Base-by-base conservation (phyloP, 2,888 invertebrate species). In the Apodemia mormo region DNA sequence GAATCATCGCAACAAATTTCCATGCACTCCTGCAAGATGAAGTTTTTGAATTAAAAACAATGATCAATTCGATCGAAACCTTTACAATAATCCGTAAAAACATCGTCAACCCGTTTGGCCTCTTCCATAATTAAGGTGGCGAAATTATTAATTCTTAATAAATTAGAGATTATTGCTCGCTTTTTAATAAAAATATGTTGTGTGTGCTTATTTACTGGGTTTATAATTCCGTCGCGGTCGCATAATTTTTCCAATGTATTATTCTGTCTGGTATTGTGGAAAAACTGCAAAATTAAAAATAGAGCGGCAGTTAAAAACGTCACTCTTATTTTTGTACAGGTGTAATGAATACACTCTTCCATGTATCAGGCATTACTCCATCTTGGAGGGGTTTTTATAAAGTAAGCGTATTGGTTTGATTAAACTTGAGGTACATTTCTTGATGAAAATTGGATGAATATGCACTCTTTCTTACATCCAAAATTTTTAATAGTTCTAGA, bases 1-100 rank as follows among this genome's bases (percentile, higher is more conserved):
- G 30, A 72, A 69, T 71, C 72, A 74, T 9, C 69, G 65, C 7
- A 58, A 69, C 3, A 72, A 56, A n/a, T 72, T 70, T 5, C 70
- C 71, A 45, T 65, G 65, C 12, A 71, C 65, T 9, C 69, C 70
- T 6, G 67, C 64, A 14, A 40, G 64, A 1, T 29, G 65, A 9
- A 72, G 68, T 61, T 70, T 74, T 9, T 65, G 10, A 8, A 72
- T 30, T 0, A 76, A 64, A 6, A 74, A 0, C 54, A 9, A 58
- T 76, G 75, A 33, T 75, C 71, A 14, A 76, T 72, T 0, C 68
- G 49, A 37, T 76, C 76, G 65, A 73, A 76, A 9, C 70, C 70
- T 45, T 75, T 75, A 29, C 68, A 70, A 30, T 71, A 75, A 65
- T 77, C 75, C 0, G 76, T 75, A 22, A 71, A 75, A 0, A 75